Evolutionary conservation across 2,113 vertebrate species (phyloP).

Genomic region (Apus apus): DNA sequence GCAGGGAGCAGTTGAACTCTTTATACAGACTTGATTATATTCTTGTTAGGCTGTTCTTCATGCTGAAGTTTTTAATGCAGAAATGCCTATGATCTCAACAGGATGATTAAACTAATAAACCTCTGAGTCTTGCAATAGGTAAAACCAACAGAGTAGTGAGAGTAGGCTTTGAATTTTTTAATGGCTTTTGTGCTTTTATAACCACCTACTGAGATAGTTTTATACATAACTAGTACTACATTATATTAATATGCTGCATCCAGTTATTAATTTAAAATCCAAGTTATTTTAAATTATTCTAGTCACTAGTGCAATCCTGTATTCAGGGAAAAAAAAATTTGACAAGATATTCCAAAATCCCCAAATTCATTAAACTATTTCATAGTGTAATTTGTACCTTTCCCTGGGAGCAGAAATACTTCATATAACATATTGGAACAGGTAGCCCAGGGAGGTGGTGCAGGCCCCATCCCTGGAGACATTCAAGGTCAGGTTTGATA

Average conservation of each 20-base stretch:
- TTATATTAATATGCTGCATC: not conserved
- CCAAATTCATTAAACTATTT: not conserved
- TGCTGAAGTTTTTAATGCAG: constrained; percentile 15
- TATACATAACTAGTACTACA: not conserved
- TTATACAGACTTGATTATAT: not conserved
- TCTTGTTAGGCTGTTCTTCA: not conserved
- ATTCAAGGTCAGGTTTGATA: too few species aligned
- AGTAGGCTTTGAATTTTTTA: not conserved
- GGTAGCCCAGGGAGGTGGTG: too few species aligned
- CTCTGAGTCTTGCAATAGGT: not conserved
- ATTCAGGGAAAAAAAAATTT: not conserved
- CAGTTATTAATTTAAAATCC: not conserved
- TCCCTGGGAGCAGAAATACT: not conserved
- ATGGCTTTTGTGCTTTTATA: not conserved
- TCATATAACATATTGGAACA: not conserved
- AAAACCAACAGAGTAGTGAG: not conserved
- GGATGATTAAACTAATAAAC: not conserved
- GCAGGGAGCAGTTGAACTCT: constrained; percentile 1
- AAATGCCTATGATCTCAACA: not conserved
- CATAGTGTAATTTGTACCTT: not conserved
- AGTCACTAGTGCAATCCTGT: not conserved
- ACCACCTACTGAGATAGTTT: not conserved
- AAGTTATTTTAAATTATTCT: not conserved
- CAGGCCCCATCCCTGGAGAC: too few species aligned
- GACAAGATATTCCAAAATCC: not conserved